Conservation (phyloP, 2,888 invertebrate genomes). For the Agrotis ipsilon region DNA sequence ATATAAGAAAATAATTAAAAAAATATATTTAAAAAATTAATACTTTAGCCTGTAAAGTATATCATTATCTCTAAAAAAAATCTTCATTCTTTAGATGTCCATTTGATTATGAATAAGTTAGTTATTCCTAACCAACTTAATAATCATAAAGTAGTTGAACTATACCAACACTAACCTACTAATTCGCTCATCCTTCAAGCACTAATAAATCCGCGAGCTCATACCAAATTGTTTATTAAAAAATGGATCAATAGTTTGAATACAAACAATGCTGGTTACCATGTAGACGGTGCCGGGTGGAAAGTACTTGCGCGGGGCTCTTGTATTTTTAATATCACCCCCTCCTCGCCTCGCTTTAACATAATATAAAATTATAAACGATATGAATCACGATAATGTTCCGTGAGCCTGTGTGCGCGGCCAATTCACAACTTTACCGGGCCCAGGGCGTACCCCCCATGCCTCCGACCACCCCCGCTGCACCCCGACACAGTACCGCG, state of each 20-base stretch:
- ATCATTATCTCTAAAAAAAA: background rate
- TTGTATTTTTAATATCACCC: conserved; percentile 90
- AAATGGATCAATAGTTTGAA: conserved; percentile 86
- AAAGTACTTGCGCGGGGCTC: conserved; percentile 82
- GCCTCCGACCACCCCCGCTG: conserved; percentile 70
- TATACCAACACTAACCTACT: background rate
- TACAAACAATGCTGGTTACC: conserved; percentile 87
- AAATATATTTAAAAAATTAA: no score
- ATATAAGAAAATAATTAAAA: no score
- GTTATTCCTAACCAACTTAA: background rate
- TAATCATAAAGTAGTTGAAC: background rate
- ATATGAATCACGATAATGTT: conserved; percentile 91
- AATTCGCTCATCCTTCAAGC: background rate
- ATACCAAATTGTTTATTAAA: conserved; percentile 22
- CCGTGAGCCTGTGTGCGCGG: conserved; percentile 85
- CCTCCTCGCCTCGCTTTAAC: conserved; percentile 85
- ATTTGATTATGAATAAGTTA: no score
- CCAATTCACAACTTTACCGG: conserved; percentile 89
- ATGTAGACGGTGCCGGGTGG: conserved; percentile 83
- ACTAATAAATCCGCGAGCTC: background rate
- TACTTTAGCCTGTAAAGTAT: background rate
- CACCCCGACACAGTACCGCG: conserved; percentile 64
- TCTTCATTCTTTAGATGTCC: background rate
- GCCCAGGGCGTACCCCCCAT: conserved; percentile 74
- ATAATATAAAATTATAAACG: conserved; percentile 91